Evolutionary conservation across 2,797 vertebrate species (phyloP).

Genomic region (Tauraco hartlaubi): DNA sequence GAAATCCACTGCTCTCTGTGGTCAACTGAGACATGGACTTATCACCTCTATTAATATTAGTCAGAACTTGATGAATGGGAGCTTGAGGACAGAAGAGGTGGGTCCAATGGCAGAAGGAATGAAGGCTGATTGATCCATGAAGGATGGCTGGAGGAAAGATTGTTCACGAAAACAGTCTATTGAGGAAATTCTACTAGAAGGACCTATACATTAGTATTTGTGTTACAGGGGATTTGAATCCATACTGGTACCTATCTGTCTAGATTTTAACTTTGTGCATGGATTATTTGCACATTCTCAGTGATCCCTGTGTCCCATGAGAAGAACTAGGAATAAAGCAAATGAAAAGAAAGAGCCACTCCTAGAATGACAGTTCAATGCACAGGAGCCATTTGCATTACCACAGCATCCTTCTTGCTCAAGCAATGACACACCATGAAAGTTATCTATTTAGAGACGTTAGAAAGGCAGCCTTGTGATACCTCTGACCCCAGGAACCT

Average conservation of each 20-base stretch:
- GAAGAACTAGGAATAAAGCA: neutral
- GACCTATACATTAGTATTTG: neutral
- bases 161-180: neutral
- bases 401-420: neutral
- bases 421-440: neutral
- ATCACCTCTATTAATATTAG: neutral
- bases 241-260: neutral
- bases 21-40: neutral
- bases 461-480: neutral
- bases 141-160: neutral
- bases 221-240: neutral
- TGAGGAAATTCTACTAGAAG: neutral
- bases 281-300: neutral
- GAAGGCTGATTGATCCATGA: neutral
- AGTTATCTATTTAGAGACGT: neutral
- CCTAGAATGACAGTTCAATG: accelerated
- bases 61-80: neutral
- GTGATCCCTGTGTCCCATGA: neutral
- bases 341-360: neutral
- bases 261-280: neutral
- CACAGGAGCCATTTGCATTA: neutral
- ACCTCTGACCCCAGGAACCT: neutral
- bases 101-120: neutral
- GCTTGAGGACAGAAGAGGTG: neutral
- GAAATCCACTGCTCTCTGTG: neutral